These are phyloP conservation scores for Drosophila pseudotalamancana DNA, from an alignment of 2,888 invertebrate genomes.

Conservation along the genomic window DNA sequence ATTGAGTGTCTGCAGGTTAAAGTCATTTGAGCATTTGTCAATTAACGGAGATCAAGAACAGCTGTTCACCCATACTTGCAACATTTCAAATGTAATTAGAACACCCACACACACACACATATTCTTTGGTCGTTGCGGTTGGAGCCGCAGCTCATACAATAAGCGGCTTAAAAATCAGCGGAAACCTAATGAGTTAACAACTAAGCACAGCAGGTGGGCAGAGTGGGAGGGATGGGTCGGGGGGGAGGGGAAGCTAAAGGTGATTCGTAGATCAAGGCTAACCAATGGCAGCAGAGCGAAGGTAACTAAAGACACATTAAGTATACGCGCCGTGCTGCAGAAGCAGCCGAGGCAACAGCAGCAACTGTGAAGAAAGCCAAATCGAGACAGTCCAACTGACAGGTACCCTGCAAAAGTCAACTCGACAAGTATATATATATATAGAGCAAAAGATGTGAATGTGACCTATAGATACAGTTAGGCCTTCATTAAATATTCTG, in stretches of 20 bases:
- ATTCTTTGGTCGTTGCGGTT: conserved; percentile 18
- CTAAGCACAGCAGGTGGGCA: background rate
- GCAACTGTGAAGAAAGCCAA: conserved; percentile 30
- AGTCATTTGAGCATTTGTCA: conserved; percentile 71
- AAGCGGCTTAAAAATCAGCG: conserved; percentile 67
- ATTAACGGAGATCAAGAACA: conserved; percentile 48
- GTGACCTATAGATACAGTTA: too few species aligned
- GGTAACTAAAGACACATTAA: conserved; percentile 66
- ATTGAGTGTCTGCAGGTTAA: conserved; percentile 71
- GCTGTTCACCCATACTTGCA: conserved; percentile 23
- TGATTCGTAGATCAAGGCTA: conserved; percentile 51
- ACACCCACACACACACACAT: background rate
- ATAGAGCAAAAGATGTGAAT: too few species aligned
- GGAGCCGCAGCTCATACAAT: conserved; percentile 45
- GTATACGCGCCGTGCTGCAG: conserved; percentile 58
- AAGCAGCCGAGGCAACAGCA: too few species aligned
- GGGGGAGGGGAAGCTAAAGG: background rate
- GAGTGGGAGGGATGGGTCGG: background rate
- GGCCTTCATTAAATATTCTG: too few species aligned
- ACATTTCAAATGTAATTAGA: conserved; percentile 75
- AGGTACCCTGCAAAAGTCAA: background rate
- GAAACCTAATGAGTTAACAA: conserved; percentile 56
- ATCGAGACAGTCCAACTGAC: background rate
- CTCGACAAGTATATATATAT: too few species aligned
- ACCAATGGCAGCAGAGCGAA: conserved; percentile 22